Evolutionary conservation across 92 coral and sea anemone genomes (phyloP).

Genomic region (Muricea muricata): DNA sequence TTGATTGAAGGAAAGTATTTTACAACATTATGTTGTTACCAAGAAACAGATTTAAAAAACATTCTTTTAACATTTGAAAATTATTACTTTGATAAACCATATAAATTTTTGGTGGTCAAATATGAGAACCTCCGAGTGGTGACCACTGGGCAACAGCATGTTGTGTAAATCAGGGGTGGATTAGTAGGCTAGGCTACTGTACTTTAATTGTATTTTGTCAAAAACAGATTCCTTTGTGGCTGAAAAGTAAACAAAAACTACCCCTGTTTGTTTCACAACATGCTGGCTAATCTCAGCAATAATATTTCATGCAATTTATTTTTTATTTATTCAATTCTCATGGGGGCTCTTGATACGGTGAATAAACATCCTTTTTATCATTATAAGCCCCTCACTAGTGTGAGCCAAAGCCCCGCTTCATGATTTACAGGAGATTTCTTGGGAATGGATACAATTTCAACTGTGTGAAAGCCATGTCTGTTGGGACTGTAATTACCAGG

Average conservation of each 20-base stretch:
- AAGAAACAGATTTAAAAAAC: conserved; percentile 5
- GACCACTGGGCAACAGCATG: conserved; percentile 36
- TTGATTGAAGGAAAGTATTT: conserved; percentile 47
- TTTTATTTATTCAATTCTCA: background rate
- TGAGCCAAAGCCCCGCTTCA: background rate
- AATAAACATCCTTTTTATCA: background rate
- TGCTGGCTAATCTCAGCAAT: conserved; percentile 30
- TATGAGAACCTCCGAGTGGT: conserved; percentile 22
- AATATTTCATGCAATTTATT: background rate
- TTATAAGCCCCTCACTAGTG: background rate
- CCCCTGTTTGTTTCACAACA: background rate
- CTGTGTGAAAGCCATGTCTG: too few species aligned
- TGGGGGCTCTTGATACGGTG: background rate
- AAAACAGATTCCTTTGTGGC: background rate
- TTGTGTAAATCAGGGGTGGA: conserved; percentile 3
- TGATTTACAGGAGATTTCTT: background rate
- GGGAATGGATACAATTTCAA: too few species aligned
- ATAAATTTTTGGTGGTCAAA: conserved; percentile 19
- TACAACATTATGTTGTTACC: background rate
- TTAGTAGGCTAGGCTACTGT: conserved; percentile 23
- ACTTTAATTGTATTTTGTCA: background rate
- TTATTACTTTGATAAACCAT: conserved; percentile 8
- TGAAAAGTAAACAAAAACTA: background rate
- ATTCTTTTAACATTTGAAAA: conserved; percentile 6
- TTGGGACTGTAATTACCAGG: too few species aligned